Percentiles rank a stretch among this genome's conserved stretches.
These are phyloP conservation scores for Lithosia quadra DNA, from an alignment of 2,888 invertebrate genomes.

Conservation along the genomic window DNA sequence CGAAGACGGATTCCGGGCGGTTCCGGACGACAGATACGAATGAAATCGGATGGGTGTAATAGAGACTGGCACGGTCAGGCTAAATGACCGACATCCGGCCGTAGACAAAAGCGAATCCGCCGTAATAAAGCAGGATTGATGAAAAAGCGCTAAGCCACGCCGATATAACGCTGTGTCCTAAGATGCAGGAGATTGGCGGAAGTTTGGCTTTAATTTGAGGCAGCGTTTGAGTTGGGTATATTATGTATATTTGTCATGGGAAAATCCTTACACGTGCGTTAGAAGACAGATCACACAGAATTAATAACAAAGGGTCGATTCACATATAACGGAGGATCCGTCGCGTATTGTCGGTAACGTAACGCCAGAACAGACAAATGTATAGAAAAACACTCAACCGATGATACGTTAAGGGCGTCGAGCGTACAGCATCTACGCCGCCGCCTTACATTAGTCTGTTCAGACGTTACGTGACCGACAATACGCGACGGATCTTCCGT, in stretches of 20 bases:
- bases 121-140: constrained; percentile 88
- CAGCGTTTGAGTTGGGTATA: background rate
- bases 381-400: no score
- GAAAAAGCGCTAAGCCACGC: constrained; percentile 88
- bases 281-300: background rate
- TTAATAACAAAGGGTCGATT: no score
- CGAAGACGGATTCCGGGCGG: constrained; percentile 78
- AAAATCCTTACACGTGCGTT: background rate
- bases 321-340: no score
- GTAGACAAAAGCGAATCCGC: constrained; percentile 85
- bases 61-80: constrained; percentile 80
- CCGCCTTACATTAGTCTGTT: no score
- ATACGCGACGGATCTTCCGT: no score
- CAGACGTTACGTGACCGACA: no score
- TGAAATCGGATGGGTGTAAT: constrained; percentile 84
- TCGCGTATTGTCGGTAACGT: no score
- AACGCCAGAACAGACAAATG: no score
- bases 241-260: no score
- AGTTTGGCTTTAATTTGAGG: background rate
- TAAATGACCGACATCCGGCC: constrained; percentile 84
- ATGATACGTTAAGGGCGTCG: no score
- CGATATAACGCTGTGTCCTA: constrained; percentile 75
- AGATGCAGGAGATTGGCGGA: constrained; percentile 53
- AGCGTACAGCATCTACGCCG: no score
- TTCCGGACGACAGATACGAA: constrained; percentile 82